Evolutionary conservation across 2,797 vertebrate genomes (phyloP).

Genomic region (Siniperca scherzeri): DNA sequence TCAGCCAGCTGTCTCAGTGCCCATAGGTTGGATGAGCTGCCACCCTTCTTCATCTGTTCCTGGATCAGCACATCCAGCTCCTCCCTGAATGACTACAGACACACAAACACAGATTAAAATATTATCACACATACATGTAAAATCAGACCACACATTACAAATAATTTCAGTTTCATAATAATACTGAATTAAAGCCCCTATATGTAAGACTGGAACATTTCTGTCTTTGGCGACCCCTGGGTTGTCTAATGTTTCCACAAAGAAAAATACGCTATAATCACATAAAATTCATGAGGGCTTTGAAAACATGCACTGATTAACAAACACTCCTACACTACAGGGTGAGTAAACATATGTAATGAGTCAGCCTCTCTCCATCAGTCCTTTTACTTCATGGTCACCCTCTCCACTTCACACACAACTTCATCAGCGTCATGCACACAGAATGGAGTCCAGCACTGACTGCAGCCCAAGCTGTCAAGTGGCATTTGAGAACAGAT

Average conservation of each 20-base stretch:
- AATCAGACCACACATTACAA: conserved; percentile 5
- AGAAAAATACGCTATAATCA: background rate
- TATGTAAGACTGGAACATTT: background rate
- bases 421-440: conserved; percentile 19
- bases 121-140: background rate
- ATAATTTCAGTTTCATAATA: background rate
- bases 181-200: background rate
- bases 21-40: conserved; percentile 96
- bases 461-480: conserved; percentile 57
- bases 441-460: conserved; percentile 15
- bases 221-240: rapidly evolving
- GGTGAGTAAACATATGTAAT: conserved; percentile 27
- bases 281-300: background rate
- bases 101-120: conserved; percentile 17
- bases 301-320: conserved; percentile 10
- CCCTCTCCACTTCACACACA: background rate
- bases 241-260: background rate
- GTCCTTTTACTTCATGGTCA: conserved; percentile 8
- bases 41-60: conserved; percentile 98
- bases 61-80: conserved; percentile 98
- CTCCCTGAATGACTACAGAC: conserved; percentile 93
- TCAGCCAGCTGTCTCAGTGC: conserved; percentile 96
- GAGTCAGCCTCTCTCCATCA: conserved; percentile 31
- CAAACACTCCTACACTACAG: conserved; percentile 34
- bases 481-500: conserved; percentile 70